Percentiles rank a stretch among this genome's conserved stretches.
Conservation (phyloP, 1,140 invertebrate species). For the Zophobas atratus region DNA sequence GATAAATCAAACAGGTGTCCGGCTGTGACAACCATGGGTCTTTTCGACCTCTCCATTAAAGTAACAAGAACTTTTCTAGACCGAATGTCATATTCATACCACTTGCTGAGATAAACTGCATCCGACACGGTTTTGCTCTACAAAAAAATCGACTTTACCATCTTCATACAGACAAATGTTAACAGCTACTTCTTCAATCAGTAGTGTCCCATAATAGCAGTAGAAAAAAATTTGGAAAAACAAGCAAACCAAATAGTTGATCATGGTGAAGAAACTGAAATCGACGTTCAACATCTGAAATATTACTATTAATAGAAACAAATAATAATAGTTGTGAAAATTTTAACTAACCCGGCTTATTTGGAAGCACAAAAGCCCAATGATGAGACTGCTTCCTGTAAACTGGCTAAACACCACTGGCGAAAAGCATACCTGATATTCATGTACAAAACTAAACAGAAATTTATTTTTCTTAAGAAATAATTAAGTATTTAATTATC, state of each 20-base stretch:
- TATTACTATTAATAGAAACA: not conserved
- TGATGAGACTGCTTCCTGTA: conserved; percentile 58
- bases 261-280: conserved; percentile 20
- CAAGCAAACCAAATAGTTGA: conserved; percentile 15
- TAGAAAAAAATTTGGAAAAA: conserved; percentile 62
- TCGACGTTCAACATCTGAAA: not conserved
- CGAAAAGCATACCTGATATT: not conserved
- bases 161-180: not conserved
- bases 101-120: conserved; percentile 51
- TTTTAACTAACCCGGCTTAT: conserved; percentile 59
- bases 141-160: conserved; percentile 23
- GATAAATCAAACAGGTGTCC: conserved; percentile 39
- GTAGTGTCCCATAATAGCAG: conserved; percentile 62
- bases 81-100: conserved; percentile 49
- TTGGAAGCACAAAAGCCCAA: conserved; percentile 61
- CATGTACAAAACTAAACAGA: conserved; percentile 27
- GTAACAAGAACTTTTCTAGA: conserved; percentile 49
- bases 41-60: conserved; percentile 54
- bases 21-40: conserved; percentile 43
- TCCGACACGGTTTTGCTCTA: conserved; percentile 49
- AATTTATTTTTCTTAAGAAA: not conserved
- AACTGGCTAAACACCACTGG: conserved; percentile 48
- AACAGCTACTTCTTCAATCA: conserved; percentile 46
- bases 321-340: not conserved
- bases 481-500: too few species aligned